These are phyloP conservation scores for Macrocentrus cingulum DNA, from an alignment of 1,140 invertebrate genomes.

Conservation along the genomic window DNA sequence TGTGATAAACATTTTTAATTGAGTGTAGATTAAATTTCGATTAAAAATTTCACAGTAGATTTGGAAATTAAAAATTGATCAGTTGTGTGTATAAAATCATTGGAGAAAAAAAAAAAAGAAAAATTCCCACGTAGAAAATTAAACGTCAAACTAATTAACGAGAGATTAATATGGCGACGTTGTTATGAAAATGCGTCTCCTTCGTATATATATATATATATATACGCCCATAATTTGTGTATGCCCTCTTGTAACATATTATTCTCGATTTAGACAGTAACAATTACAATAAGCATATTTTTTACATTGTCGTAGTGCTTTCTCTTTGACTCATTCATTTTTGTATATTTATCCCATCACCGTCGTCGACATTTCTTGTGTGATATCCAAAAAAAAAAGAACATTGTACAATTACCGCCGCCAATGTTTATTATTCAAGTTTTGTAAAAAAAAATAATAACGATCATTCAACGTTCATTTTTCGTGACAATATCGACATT, in stretches of 20 bases:
- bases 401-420: slow-evolving; percentile 9
- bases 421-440: neutral
- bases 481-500: slow-evolving; percentile 22
- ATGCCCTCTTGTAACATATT: slow-evolving; percentile 56
- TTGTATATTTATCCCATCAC: slow-evolving; percentile 19
- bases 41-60: too few relatives aligned
- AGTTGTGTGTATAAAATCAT: too few relatives aligned
- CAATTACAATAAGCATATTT: slow-evolving; percentile 57
- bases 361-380: slow-evolving; percentile 4
- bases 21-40: too few relatives aligned
- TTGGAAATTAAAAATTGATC: too few relatives aligned
- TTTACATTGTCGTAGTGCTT: slow-evolving; percentile 52
- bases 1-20: too few relatives aligned
- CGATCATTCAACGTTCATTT: slow-evolving; percentile 10
- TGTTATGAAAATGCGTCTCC: slow-evolving; percentile 7
- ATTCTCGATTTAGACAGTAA: slow-evolving; percentile 49
- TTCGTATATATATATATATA: too few relatives aligned
- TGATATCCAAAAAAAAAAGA: neutral
- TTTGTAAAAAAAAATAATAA: slow-evolving; percentile 16
- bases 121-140: too few relatives aligned
- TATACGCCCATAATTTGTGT: slow-evolving; percentile 35
- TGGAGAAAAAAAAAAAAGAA: too few relatives aligned
- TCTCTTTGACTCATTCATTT: neutral
- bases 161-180: neutral
- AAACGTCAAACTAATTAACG: too few relatives aligned